phyloP scores from a whole-genome alignment of 2,888 invertebrate species.

The Caenorhabditis doughertyi region DNA sequence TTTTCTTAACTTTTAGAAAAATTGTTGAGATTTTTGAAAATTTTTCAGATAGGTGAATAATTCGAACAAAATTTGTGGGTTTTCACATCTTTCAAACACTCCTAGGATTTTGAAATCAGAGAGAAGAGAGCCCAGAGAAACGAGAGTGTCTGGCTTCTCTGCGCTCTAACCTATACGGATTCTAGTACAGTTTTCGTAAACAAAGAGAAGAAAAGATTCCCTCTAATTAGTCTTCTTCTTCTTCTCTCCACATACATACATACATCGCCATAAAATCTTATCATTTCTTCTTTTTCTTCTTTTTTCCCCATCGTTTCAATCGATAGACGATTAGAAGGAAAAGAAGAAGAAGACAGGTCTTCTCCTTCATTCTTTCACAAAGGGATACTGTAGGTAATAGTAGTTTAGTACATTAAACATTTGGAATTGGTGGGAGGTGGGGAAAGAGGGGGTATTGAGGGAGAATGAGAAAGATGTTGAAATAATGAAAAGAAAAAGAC shows the following conservation, averaged over 20 bases:
- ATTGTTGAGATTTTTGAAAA: too few relatives aligned
- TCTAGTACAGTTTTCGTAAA: too few relatives aligned
- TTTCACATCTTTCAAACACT: too few relatives aligned
- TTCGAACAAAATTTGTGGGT: too few relatives aligned
- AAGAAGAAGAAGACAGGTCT: constrained; percentile 11
- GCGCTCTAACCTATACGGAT: too few relatives aligned
- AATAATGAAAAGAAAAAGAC: too few relatives aligned
- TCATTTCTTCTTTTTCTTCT: constrained; percentile 1
- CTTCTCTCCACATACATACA: not conserved
- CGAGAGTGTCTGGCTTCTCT: too few relatives aligned
- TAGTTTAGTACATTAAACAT: constrained; percentile 8
- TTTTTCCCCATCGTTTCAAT: not conserved
- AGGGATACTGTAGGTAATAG: not conserved
- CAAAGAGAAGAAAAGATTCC: not conserved
- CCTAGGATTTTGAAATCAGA: too few relatives aligned
- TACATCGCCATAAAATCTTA: constrained; percentile 39
- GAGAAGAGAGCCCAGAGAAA: too few relatives aligned
- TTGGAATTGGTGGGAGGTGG: not conserved
- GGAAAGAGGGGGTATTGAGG: not conserved
- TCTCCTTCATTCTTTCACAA: not conserved
- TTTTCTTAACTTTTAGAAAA: too few relatives aligned
- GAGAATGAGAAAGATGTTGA: not conserved
- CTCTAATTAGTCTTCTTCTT: constrained; percentile 9
- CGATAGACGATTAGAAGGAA: not conserved
- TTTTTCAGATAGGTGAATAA: too few relatives aligned